Conservation (phyloP, 2,113 vertebrate species). For the Taxidea taxus region DNA sequence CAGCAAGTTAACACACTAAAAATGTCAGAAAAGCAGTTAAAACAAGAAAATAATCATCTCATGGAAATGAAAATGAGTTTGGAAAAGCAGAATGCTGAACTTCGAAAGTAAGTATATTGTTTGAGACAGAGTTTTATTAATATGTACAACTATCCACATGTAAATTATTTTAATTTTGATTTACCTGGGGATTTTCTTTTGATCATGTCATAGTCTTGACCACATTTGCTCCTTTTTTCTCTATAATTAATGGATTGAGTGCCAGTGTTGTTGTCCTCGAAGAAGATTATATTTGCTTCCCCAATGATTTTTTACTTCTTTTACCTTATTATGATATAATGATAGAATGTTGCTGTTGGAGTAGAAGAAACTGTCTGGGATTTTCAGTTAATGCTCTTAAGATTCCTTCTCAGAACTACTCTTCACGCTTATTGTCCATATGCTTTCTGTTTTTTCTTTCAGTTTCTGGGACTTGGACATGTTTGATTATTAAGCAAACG, state of each 20-base stretch:
- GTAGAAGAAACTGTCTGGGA: neutral
- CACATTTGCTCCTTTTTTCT: neutral
- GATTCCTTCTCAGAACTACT: neutral
- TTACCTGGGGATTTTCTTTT: neutral
- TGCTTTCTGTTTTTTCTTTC: neutral
- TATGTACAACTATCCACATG: neutral
- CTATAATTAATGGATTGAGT: neutral
- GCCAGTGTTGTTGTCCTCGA: neutral
- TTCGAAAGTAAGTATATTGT: constrained; percentile 90
- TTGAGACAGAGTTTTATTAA: neutral
- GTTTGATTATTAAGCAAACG: neutral
- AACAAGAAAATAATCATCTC: constrained; percentile 97
- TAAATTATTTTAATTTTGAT: neutral
- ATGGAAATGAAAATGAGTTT: constrained; percentile 94
- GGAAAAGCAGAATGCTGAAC: constrained; percentile 97
- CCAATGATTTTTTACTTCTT: neutral
- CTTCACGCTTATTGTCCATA: neutral
- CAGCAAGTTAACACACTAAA: constrained; percentile 94
- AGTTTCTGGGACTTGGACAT: neutral
- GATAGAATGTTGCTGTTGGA: neutral
- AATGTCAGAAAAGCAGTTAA: constrained; percentile 97
- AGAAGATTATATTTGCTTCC: neutral
- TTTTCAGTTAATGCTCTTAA: neutral
- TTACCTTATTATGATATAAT: neutral
- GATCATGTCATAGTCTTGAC: neutral